Conservation (phyloP, 2,113 vertebrate species). For the Cephalopterus ornatus region DNA sequence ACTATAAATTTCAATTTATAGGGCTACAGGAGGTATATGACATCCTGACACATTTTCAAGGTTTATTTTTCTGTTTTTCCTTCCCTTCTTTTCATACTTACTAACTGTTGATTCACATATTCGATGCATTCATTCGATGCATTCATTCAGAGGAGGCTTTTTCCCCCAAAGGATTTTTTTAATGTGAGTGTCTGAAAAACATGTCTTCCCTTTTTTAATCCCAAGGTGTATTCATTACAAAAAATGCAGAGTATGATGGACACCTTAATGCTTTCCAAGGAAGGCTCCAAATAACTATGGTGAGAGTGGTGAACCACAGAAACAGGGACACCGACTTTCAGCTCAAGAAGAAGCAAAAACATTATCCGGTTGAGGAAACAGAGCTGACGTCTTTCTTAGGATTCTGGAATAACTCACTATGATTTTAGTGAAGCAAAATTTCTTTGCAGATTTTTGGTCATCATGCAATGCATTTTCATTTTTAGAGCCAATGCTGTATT, state of each 20-base stretch:
- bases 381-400: not conserved
- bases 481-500: not conserved
- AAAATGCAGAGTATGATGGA: not conserved
- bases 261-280: not conserved
- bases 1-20: not conserved
- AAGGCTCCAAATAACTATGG: not conserved
- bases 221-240: not conserved
- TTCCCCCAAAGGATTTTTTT: not conserved
- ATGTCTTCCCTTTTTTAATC: not conserved
- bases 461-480: not conserved
- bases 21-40: not conserved
- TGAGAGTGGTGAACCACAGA: not conserved
- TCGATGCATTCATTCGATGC: not conserved
- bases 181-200: not conserved
- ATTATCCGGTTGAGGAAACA: not conserved
- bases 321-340: not conserved
- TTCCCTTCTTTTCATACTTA: not conserved
- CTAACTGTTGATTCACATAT: not conserved
- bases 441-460: not conserved
- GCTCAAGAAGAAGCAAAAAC: not conserved
- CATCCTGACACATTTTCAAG: not conserved
- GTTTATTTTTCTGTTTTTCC: not conserved
- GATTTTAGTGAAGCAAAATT: not conserved
- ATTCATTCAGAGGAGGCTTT: not conserved
- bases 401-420: not conserved